phyloP scores from a whole-genome alignment of 2,113 vertebrate genomes.

The Siniperca knerii region DNA sequence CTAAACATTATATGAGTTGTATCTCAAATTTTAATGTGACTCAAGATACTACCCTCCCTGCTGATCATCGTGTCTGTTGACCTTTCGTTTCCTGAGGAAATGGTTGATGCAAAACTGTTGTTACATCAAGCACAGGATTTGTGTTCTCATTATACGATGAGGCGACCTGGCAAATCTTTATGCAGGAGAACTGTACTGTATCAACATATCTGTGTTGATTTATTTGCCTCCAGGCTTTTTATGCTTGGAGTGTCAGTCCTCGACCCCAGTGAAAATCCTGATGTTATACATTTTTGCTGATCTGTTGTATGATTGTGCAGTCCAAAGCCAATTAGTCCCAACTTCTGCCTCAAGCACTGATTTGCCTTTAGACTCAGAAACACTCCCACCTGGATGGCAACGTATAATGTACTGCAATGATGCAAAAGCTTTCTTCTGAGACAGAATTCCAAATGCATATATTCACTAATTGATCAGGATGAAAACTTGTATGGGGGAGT shows the following conservation, averaged over 20 bases:
- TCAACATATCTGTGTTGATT: not conserved
- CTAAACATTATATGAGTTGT: no score
- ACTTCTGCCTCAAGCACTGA: slow-evolving; percentile 4
- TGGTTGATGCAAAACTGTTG: not conserved
- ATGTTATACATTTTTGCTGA: slow-evolving; percentile 8
- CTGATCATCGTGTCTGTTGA: not conserved
- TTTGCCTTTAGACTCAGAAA: slow-evolving; percentile 19
- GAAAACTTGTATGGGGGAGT: no score
- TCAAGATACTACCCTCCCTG: no score
- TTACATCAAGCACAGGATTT: not conserved
- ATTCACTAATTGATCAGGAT: no score
- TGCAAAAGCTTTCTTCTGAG: not conserved
- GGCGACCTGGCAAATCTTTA: no score
- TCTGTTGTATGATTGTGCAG: slow-evolving; percentile 4
- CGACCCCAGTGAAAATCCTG: not conserved
- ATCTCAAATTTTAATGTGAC: no score
- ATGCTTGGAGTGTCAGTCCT: not conserved
- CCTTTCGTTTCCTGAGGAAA: not conserved
- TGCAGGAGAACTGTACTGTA: not conserved
- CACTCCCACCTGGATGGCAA: not conserved
- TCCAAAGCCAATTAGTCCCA: slow-evolving; percentile 12
- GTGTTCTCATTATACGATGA: not conserved
- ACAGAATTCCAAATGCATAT: no score
- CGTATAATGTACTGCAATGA: not conserved
- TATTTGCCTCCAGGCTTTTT: not conserved